Evolutionary conservation across 2,888 invertebrate genomes (phyloP), one percentile per base, ranked within the genome.

Genomic region (Aquatica leii): DNA sequence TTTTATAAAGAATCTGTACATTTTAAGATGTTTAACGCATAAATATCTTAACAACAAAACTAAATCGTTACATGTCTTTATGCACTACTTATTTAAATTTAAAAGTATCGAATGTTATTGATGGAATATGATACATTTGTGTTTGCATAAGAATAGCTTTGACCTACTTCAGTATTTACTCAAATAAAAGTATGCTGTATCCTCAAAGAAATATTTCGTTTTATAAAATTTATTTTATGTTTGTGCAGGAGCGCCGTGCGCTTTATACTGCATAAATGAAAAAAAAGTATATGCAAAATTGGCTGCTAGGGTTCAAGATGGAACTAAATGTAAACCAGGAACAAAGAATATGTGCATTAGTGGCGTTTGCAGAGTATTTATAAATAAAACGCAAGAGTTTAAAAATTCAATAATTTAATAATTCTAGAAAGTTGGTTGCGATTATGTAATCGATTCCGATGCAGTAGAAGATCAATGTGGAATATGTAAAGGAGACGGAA

Each of bases 391-490:
- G n/a, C n/a, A n/a, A n/a, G n/a, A n/a, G n/a, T n/a, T n/a, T n/a
- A n/a, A n/a, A n/a, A n/a, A n/a, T n/a, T n/a, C n/a, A n/a, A n/a
- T n/a, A n/a, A n/a, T n/a, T n/a, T n/a, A n/a, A n/a, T n/a, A n/a
- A n/a, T n/a, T 53, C 37, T 77, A 90, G 89, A 84, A 84, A 75
- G 85, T 90, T 11, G 88, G 89, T 1, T 90, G 90, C 78, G 90
- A 90, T 76, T 87, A 86, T 83, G 80, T 81, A 35, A 81, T 90
- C 17, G 86, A 88, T 73, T 89, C 89, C 0, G 82, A 84, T 56
- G 88, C 88, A 0, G 83, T 85, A 14, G 89, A 89, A 74, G 90
- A 90, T 76, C 81, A 84, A 24, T 90, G 90, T 74, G 90, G 90
- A 1, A 83, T 88, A 40, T 90, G 90, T 74, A 87, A 87, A 68